phyloP scores from a whole-genome alignment of 2,113 vertebrate species.

The Sapajus apella region DNA sequence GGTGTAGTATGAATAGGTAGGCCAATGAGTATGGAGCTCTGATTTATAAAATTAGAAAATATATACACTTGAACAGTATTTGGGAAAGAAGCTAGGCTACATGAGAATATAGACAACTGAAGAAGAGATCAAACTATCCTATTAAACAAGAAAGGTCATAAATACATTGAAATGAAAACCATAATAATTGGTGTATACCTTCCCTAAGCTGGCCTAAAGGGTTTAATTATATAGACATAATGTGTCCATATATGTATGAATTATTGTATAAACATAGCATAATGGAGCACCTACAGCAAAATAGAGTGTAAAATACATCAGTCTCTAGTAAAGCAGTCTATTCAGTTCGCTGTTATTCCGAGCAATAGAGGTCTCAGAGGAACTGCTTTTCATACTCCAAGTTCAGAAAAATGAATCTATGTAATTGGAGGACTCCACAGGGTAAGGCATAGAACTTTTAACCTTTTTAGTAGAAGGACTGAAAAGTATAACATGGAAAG shows the following conservation, averaged over 20 bases:
- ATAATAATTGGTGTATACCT: background rate
- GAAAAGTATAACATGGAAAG: background rate
- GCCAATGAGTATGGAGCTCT: background rate
- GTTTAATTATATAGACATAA: background rate
- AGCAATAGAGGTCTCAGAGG: background rate
- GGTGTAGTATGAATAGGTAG: background rate
- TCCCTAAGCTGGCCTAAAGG: background rate
- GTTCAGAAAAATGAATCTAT: background rate
- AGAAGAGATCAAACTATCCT: background rate
- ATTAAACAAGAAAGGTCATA: background rate
- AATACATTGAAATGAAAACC: background rate
- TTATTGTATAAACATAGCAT: background rate
- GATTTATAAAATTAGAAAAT: conserved; percentile 1
- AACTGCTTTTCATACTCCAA: background rate
- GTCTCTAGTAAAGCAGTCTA: background rate
- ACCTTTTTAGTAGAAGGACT: background rate
- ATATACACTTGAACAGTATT: background rate
- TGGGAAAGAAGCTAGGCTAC: background rate
- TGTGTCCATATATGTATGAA: background rate
- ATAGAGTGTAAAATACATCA: background rate
- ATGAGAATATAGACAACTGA: background rate
- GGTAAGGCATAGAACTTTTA: background rate
- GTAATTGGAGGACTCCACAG: background rate
- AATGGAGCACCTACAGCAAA: background rate
- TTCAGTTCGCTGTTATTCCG: background rate